Base-by-base conservation (phyloP, 2,888 invertebrate species). In the Mayetiola destructor region DNA sequence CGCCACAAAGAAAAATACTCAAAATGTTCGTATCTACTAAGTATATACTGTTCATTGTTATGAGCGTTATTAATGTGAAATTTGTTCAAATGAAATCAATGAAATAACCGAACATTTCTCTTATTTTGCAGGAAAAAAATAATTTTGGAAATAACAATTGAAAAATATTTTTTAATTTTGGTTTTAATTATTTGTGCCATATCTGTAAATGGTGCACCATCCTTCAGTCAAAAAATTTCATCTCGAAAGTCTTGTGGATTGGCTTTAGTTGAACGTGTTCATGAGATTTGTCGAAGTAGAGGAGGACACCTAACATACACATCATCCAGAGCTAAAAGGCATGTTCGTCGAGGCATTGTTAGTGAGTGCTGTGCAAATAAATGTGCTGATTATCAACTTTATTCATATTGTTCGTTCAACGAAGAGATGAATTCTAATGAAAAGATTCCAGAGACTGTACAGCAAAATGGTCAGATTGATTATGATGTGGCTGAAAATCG, bases 221-320 rank as follows among this genome's bases (percentile, higher is more conserved):
- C n/a, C n/a, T n/a, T n/a, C n/a, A n/a, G n/a, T n/a, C n/a, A n/a
- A n/a, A n/a, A n/a, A n/a, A n/a, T n/a, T n/a, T n/a, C n/a, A n/a
- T n/a, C n/a, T n/a, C 12, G 27, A n/a, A 48, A 27, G 9, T 27
- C 48, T 8, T 48, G 48, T 10, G 48, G 48, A 2, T n/a, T 14
- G n/a, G 27, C n/a, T 4, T 27, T 48, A 16, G 48, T 48, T 9
- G 27, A 16, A 10, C 14, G 48, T n/a, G 27, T 48, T 27, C 27
- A 48, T 27, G 27, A 27, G 12, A 27, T 48, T 3, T 48, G 48
- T n/a, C 48, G 27, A 48, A 48, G 12, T 48, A 23, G 48, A n/a
- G 48, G 48, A 8, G 48, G 48, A n/a, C 48, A 23, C 27, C 23
- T 48, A 27, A 48, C 48, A 48, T 48, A 27, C 27, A 48, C 48